Percentiles rank a stretch among this genome's conserved stretches.
Evolutionary conservation across 2,888 invertebrate genomes (phyloP).

Genomic region (Thymelicus acteon): DNA sequence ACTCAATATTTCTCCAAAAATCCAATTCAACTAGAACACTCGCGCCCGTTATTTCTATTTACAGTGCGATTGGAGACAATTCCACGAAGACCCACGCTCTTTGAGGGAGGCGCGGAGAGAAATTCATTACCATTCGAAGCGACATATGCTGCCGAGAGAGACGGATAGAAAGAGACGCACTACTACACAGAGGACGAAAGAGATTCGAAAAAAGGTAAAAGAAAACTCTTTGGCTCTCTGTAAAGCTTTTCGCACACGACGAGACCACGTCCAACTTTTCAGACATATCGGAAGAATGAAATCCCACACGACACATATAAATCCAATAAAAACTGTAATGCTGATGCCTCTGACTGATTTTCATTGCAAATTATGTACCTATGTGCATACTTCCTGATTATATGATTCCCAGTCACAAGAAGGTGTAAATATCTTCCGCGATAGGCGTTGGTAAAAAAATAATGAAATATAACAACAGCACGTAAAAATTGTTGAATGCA

Average conservation of each 20-base stretch:
- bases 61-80: constrained; percentile 57
- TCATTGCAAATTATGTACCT: too few species aligned
- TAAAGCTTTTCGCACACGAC: not conserved
- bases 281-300: too few species aligned
- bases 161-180: constrained; percentile 54
- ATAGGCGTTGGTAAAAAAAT: too few species aligned
- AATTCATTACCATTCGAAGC: constrained; percentile 62
- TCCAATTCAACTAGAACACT: not conserved
- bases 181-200: constrained; percentile 56
- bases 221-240: not conserved
- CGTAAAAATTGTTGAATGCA: too few species aligned
- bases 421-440: too few species aligned
- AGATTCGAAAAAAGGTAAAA: constrained; percentile 65
- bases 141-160: constrained; percentile 64
- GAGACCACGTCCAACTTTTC: too few species aligned
- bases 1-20: not conserved
- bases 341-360: too few species aligned
- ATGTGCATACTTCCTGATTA: too few species aligned
- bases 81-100: constrained; percentile 43
- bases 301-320: too few species aligned
- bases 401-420: too few species aligned
- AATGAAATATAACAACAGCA: too few species aligned
- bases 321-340: too few species aligned
- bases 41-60: constrained; percentile 21
- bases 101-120: constrained; percentile 48